Base-by-base conservation (phyloP, 2,888 invertebrate genomes). In the Physocephala rufipes region DNA sequence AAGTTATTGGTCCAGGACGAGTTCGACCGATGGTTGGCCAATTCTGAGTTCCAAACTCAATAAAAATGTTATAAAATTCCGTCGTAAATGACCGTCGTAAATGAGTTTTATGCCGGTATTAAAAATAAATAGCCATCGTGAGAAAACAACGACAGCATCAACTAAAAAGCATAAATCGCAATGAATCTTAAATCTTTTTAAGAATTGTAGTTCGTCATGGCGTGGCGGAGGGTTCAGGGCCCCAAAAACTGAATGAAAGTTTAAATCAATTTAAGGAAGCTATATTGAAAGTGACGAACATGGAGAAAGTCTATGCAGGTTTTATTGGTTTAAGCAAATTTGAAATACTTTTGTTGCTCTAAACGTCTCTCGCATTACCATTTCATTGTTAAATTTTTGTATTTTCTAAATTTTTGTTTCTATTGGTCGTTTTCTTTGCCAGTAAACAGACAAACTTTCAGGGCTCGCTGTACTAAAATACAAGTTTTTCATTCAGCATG, bases 81-180 rank as follows among this genome's bases (percentile, higher is more conserved):
- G 68, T 61, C 49, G 61, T 21, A 30, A 59, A 49, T 28, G 51
- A 47, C 49, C 61, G 61, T 49, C 61, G 47, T 68, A 68, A 68
- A 68, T 68, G 61, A 26, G 61, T 68, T 68, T 61, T 49, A 68
- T 68, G 68, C 49, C 45, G 19, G 19, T 2, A 66, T 66, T 24
- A 66, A 67, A 67, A 58, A 51, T 24, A 58, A 58, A 28, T 58
- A 58, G 58, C 24, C 26, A 26, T 58, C 16, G 16, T 15, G 28
- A 28, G 16, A 26, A 16, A 58, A 58, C 12, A 45, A 9, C 63
- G 26, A 63, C 49, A 49, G 12, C 15, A 47, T 43, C 24, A 62
- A 45, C 55, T 21, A 51, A n/a, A n/a, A n/a, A n/a, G n/a, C n/a
- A 63, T 26, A 36, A 9, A 7, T 9, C 36, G 36, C 36, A 36